Conservation (phyloP, 2,113 vertebrate genomes). For the Eleginops maclovinus region DNA sequence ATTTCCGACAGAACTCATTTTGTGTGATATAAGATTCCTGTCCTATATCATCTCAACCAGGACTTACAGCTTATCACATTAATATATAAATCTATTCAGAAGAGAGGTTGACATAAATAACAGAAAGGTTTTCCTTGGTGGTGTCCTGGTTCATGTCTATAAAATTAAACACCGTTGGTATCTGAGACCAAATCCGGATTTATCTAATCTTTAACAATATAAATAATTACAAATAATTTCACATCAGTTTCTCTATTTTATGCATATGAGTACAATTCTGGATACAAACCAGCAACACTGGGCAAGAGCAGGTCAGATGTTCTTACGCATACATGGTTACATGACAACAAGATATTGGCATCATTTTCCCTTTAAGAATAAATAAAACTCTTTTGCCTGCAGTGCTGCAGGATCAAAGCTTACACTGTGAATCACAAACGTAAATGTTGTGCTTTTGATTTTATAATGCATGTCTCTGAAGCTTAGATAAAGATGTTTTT, state of each 20-base stretch:
- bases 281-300: conserved; percentile 25
- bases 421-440: conserved; percentile 23
- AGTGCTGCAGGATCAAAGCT: conserved; percentile 25
- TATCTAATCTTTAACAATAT: too few relatives aligned
- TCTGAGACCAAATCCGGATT: too few relatives aligned
- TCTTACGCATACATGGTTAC: conserved; percentile 22
- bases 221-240: conserved; percentile 5
- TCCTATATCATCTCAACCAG: neutral
- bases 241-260: neutral
- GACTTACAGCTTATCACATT: neutral
- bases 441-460: conserved; percentile 27
- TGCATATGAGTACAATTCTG: conserved; percentile 11
- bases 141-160: neutral
- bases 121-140: neutral
- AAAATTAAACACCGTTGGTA: neutral
- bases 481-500: conserved; percentile 15
- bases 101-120: neutral
- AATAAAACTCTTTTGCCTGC: conserved; percentile 7
- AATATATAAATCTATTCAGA: neutral
- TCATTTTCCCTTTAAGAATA: conserved; percentile 14
- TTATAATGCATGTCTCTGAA: conserved; percentile 6
- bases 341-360: conserved; percentile 26
- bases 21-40: neutral
- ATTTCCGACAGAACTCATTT: too few relatives aligned
- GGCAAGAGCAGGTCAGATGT: conserved; percentile 46